These are phyloP conservation scores for Muscidifurax raptorellus DNA, from an alignment of 1,140 invertebrate species.

Conservation along the genomic window DNA sequence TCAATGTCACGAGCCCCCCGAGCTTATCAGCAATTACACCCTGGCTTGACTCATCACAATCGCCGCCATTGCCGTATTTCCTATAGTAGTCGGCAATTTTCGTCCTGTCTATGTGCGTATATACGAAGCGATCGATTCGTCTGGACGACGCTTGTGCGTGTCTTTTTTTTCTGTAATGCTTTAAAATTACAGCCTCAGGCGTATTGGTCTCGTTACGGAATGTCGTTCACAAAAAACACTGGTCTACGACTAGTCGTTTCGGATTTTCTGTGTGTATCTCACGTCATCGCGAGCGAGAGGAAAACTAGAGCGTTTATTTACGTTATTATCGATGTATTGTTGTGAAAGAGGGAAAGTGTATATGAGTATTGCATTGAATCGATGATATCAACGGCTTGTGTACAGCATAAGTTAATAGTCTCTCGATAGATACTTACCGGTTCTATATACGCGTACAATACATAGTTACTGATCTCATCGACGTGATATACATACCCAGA, in stretches of 20 bases:
- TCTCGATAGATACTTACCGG: neutral
- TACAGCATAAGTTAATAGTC: slow-evolving; percentile 16
- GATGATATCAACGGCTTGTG: slow-evolving; percentile 25
- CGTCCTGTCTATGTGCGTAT: no score
- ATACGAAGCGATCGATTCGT: neutral
- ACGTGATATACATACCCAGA: no score
- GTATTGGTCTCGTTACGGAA: neutral
- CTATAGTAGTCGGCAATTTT: no score
- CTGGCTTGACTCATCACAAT: slow-evolving; percentile 22
- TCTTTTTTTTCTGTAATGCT: neutral
- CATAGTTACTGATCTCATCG: neutral
- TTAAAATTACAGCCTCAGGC: neutral
- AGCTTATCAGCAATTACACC: slow-evolving; percentile 41
- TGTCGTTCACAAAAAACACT: neutral
- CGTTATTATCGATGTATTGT: slow-evolving; percentile 8
- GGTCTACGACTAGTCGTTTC: neutral
- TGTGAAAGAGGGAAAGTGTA: slow-evolving; percentile 41
- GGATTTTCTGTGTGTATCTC: neutral
- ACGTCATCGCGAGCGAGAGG: neutral
- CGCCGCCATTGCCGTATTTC: neutral
- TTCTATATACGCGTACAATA: neutral
- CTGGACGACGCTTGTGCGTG: neutral
- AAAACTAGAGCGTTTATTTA: neutral
- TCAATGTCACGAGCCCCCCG: slow-evolving; percentile 19
- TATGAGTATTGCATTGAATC: neutral